These are phyloP conservation scores for Stomorhina lunata DNA, from an alignment of 2,888 invertebrate genomes.

Conservation along the genomic window DNA sequence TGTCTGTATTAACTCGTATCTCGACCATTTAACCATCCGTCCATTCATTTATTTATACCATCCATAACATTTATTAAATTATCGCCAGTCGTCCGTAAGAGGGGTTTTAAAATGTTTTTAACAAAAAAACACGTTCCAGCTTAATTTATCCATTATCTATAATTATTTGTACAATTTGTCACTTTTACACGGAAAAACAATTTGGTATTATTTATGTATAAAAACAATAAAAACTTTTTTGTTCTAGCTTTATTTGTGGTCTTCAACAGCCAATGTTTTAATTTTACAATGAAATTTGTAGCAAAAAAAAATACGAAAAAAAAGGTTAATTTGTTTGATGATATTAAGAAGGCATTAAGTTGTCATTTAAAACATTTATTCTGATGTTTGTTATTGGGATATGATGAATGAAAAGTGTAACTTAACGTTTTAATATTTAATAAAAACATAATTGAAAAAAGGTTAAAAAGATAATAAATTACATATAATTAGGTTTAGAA, in stretches of 20 bases:
- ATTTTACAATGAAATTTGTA: slow-evolving; percentile 29
- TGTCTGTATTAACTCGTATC: slow-evolving; percentile 24
- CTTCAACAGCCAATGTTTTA: slow-evolving; percentile 17
- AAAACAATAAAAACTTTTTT: too few species aligned
- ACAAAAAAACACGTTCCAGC: slow-evolving; percentile 52
- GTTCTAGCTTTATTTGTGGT: slow-evolving; percentile 26
- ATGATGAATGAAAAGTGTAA: too few species aligned
- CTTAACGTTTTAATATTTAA: too few species aligned
- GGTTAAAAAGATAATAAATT: too few species aligned
- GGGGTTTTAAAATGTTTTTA: slow-evolving; percentile 14
- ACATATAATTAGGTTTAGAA: too few species aligned
- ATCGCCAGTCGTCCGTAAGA: background rate
- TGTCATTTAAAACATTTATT: slow-evolving; percentile 29
- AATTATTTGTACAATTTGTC: slow-evolving; percentile 62
- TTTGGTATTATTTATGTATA: slow-evolving; percentile 45
- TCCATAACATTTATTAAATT: slow-evolving; percentile 36
- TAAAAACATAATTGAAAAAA: too few species aligned
- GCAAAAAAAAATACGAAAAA: background rate
- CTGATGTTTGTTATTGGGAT: background rate
- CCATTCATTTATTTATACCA: background rate
- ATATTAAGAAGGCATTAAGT: slow-evolving; percentile 43
- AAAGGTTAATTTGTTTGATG: slow-evolving; percentile 18
- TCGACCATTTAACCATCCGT: background rate
- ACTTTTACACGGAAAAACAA: slow-evolving; percentile 59
- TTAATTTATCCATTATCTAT: slow-evolving; percentile 55